Evolutionary conservation across 2,113 vertebrate species (phyloP), one percentile per base, ranked within the genome.

Genomic region (Antechinus flavipes): DNA sequence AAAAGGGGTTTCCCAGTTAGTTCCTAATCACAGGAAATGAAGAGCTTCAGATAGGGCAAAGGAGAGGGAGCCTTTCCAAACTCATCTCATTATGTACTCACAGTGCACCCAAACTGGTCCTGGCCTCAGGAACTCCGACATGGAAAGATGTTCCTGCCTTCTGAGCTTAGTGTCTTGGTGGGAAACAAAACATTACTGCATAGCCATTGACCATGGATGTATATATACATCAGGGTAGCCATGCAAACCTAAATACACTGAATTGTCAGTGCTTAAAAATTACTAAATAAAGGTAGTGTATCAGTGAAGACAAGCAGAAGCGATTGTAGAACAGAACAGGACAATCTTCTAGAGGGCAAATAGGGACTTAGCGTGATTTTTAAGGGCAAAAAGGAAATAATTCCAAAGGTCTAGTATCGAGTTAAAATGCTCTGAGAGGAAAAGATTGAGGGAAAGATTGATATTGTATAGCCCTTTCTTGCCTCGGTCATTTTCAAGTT

Each of bases 31-130:
- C 68, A 90, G 50, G n/a, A 42, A 54, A 19, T 14, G n/a, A 91
- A 54, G 94, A 55, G 61, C 68, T 84, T 42, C 5, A 68, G 35
- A 23, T 42, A 93, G 58, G 46, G 5, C 53, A 94, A 47, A 91
- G 90, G 68, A 94, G 55, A 91, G 54, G 55, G 91, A 93, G 46
- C 14, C 91, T 90, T 92, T 92, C 5, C 0, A 24, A 93, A 46
- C 46, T 26, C 27, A 46, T 91, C 52, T 91, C 53, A 8, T 0
- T 68, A 92, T n/a, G 30, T 90, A 54, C 23, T 0, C 22, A 56
- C 55, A 23, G 54, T 84, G 49, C 54, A 53, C 92, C 92, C 90
- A 90, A 56, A 94, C 91, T 95, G 84, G 35, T n/a, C 91, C 91
- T 95, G 22, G 47, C 55, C 95, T 92, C 95, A 68, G 91, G 89